Evolutionary conservation across 2,797 vertebrate species (phyloP).

Genomic region (Prunella strophiata): DNA sequence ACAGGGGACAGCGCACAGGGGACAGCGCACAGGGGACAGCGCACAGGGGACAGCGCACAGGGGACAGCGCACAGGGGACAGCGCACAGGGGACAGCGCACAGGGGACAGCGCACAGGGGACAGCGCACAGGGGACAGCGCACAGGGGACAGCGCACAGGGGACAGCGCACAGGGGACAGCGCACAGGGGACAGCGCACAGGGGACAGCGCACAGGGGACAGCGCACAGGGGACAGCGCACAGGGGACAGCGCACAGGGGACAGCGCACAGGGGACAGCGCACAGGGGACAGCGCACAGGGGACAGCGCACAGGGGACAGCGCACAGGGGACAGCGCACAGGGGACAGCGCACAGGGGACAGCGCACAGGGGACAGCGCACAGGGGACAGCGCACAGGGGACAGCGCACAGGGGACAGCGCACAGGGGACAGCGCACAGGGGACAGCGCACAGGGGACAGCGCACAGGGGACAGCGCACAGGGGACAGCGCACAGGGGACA

Average conservation of each 20-base stretch:
- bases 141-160: accelerated
- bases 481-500: accelerated
- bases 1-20: neutral
- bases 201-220: too few relatives aligned
- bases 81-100: accelerated
- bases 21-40: too few relatives aligned
- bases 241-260: accelerated
- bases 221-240: too few relatives aligned
- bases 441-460: accelerated
- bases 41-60: accelerated
- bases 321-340: too few relatives aligned
- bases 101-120: too few relatives aligned
- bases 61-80: neutral
- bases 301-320: neutral
- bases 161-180: neutral
- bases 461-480: too few relatives aligned
- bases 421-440: too few relatives aligned
- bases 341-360: accelerated
- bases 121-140: too few relatives aligned
- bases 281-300: accelerated
- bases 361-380: too few relatives aligned
- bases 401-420: neutral
- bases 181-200: accelerated
- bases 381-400: accelerated
- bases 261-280: neutral